Base-by-base conservation (phyloP, 1,140 invertebrate genomes). In the Octopus bimaculoides region DNA sequence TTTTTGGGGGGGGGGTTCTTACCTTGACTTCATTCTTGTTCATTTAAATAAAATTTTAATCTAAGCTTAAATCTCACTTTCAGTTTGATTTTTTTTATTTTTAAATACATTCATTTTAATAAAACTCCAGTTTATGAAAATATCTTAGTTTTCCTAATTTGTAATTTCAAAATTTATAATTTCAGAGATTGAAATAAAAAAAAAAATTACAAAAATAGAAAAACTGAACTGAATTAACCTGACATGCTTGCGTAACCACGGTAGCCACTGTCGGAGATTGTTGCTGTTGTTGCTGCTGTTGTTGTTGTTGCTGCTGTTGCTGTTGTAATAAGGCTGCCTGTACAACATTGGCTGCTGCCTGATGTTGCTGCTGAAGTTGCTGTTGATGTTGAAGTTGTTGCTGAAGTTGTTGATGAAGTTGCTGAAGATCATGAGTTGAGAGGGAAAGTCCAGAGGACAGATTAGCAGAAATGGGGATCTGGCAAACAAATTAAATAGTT, bases 371-470 rank as follows among this genome's bases (percentile, higher is more conserved):
- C 71, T 80, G 81, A 69, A 81, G 81, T 66, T 83, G 82, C 52
- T 83, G 82, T 79, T 85, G 84, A 74, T 91, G 90, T 75, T 89
- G 90, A 74, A 90, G 89, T 80, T 90, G 84, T 66, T 89, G 88
- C 73, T 89, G 88, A 41, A 77, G 79, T 52, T 85, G 83, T 52
- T 84, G 83, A 53, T 83, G 81, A 10, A 95, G 85, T 9, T 92
- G 92, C 83, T 92, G 89, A 9, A 94, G 90, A 77, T 94, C 93
- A 81, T 93, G 92, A 4, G 91, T 89, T 55, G 92, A 91, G 10
- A 93, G 88, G 77, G 89, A 87, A 54, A 91, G 79, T 73, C 89
- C 89, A 81, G 88, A 71, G 0, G 79, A 82, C 4, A 86, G 71
- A 9, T 83, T 83, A 10, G 86, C 83, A 26, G 86, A 84, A 26